Evolutionary conservation across 64 coral and sea anemone species (phyloP), one percentile per base, ranked within the genome.

Genomic region (Hydrozoanthus tunicans): DNA sequence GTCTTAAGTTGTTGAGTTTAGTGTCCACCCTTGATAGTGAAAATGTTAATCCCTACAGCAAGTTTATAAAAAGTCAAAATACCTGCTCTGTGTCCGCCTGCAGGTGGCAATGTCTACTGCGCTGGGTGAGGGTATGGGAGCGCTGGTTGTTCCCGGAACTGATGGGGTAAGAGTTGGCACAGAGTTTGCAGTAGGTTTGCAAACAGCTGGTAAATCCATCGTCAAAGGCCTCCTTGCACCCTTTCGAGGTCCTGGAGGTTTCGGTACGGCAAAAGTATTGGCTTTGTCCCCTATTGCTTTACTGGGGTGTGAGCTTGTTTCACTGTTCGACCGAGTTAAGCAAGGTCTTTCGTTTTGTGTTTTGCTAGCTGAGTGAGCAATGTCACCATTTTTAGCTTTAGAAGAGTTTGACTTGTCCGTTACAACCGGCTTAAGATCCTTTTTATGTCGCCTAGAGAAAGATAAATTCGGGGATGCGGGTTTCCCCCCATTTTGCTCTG

Each of bases 81-180:
- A 96, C 95, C 95, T 96, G 92, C 95, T 96, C 57, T 96, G 95
- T 15, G 95, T 81, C 23, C 95, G 90, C 86, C 95, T 93, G 3
- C 80, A 92, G 14, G 89, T 76, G 17, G 73, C 79, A 13, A 90
- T 77, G 63, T 90, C 90, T 66, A 96, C 82, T 7, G 92, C 92
- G 70, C 81, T 67, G 9, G 84, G 62, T 32, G 79, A 58, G 53
- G 67, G 90, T 10, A 89, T 93, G 17, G 95, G 82, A 27, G 81
- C 86, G 62, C 70, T 89, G 59, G 61, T 86, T 74, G 92, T 79
- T 51, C 53, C 61, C 58, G 57, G 11, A 26, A 17, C 11, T 10
- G 92, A 79, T 3, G 62, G 52, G 63, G 63, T 81, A 59, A 17
- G 58, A 27, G 77, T 76, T 51, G 91, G 32, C 7, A 75, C 74